Base-by-base conservation (phyloP, 2,797 vertebrate species). In the Acanthurus tractus region DNA sequence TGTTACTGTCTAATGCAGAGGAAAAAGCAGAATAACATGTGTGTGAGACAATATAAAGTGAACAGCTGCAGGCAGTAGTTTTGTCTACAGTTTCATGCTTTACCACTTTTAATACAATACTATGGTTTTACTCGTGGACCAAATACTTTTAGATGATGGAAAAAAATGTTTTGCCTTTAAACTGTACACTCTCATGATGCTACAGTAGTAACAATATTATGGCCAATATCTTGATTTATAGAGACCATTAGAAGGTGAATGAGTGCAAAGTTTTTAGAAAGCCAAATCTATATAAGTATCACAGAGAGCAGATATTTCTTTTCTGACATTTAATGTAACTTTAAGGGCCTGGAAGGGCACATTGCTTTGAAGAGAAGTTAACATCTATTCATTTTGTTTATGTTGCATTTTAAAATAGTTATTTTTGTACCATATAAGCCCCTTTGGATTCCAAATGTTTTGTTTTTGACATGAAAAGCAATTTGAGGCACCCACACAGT, bases 1-100 rank as follows among this genome's bases (percentile, higher is more conserved):
- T 58, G 34, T 71, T 67, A 59, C 20, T 42, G 14, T 56, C 38
- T 34, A 53, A 63, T 34, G 44, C 45, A 63, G 40, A 58, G 50
- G 56, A 53, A 59, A 62, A 62, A 55, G 23, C 20, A 49, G 14
- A 63, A 38, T 38, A 40, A 53, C 17, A 57, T 5, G 11, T 14
- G 17, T 53, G 52, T 29, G 11, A 61, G 20, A 63, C 6, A 3
- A 66, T 65, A 40, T 50, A 58, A 61, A 42, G 8, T 44, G 22
- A 62, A 54, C 8, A 55, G 20, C 34, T 56, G 54, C 59, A 42
- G 20, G 63, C 38, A 54, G 23, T 54, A 38, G 34, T 23, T 15
- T 18, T 63, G 29, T 34, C 29, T 34, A 6, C 29, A 6, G 29
- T 7, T 34, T 68, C 18, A 22, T 29, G 13, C 2, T 49, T 2